Evolutionary conservation across 2,113 vertebrate species (phyloP).

Genomic region (Cyanistes caeruleus): DNA sequence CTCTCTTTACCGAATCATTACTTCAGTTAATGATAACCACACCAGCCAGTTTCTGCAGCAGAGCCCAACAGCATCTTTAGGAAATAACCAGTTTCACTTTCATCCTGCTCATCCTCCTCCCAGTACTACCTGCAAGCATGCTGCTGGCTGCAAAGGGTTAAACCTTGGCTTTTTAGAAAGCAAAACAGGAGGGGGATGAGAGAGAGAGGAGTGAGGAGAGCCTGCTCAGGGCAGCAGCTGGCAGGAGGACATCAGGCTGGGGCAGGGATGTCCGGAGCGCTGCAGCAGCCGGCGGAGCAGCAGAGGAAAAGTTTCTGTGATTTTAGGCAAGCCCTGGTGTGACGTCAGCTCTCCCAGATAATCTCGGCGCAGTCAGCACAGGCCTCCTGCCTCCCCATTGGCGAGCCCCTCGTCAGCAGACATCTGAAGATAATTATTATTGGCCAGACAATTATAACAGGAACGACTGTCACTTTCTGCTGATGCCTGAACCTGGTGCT

Average conservation of each 20-base stretch:
- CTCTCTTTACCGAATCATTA: not conserved
- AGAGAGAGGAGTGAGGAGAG: not conserved
- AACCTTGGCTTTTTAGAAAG: not conserved
- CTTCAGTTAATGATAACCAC: not conserved
- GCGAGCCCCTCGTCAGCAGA: slow-evolving; percentile 90
- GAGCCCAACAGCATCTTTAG: not conserved
- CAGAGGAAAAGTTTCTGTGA: slow-evolving; percentile 61
- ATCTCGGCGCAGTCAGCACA: slow-evolving; percentile 80
- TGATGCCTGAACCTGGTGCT: slow-evolving; percentile 49
- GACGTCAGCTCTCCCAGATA: slow-evolving; percentile 74
- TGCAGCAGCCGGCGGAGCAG: not conserved
- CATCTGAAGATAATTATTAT: slow-evolving; percentile 90
- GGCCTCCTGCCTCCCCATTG: slow-evolving; percentile 83
- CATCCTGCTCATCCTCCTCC: not conserved
- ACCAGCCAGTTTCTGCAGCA: not conserved
- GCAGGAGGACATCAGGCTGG: not conserved
- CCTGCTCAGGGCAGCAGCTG: not conserved
- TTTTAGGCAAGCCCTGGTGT: slow-evolving; percentile 70
- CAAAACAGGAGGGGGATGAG: not conserved
- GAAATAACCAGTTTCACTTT: not conserved
- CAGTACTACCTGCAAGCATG: rapidly evolving
- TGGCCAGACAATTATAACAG: slow-evolving; percentile 81
- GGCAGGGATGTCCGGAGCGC: not conserved
- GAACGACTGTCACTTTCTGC: slow-evolving; percentile 67
- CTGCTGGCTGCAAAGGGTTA: not conserved